phyloP scores from a whole-genome alignment of 2,888 invertebrate species.

The Torymus tubicola region DNA sequence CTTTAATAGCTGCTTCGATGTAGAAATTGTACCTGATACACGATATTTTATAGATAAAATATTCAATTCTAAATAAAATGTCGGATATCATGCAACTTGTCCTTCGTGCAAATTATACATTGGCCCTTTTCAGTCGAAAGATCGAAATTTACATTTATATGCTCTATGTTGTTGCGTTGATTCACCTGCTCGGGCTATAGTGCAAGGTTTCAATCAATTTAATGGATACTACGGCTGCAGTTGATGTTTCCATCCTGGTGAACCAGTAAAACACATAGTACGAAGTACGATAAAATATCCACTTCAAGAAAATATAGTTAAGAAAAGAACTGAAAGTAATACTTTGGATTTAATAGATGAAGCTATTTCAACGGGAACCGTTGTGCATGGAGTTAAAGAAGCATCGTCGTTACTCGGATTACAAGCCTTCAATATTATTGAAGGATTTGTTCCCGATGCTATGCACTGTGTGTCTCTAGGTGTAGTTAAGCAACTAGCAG shows the following conservation, averaged over 20 bases:
- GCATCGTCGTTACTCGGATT: conserved; percentile 35
- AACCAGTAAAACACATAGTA: not conserved
- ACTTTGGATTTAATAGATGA: not conserved
- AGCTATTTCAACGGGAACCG: not conserved
- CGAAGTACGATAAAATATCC: conserved; percentile 9
- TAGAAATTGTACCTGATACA: no score
- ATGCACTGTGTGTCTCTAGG: conserved; percentile 51
- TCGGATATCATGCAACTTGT: no score
- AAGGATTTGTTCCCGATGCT: conserved; percentile 53
- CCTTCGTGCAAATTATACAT: no score
- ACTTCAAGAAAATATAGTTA: not conserved
- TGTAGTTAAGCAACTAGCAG: conserved; percentile 10
- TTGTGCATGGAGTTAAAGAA: conserved; percentile 11
- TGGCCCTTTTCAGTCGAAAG: no score
- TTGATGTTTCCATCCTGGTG: conserved; percentile 20
- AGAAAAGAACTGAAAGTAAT: not conserved
- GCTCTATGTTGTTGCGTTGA: conserved; percentile 36
- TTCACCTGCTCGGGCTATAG: not conserved
- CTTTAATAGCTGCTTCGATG: no score
- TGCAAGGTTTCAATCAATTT: conserved; percentile 1
- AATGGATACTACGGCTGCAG: conserved; percentile 31
- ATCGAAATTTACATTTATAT: not conserved
- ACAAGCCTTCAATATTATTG: conserved; percentile 50
- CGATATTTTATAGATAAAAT: no score
- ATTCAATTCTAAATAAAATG: no score